Base-by-base conservation (phyloP, 2,113 vertebrate genomes). In the Halcyon senegalensis region DNA sequence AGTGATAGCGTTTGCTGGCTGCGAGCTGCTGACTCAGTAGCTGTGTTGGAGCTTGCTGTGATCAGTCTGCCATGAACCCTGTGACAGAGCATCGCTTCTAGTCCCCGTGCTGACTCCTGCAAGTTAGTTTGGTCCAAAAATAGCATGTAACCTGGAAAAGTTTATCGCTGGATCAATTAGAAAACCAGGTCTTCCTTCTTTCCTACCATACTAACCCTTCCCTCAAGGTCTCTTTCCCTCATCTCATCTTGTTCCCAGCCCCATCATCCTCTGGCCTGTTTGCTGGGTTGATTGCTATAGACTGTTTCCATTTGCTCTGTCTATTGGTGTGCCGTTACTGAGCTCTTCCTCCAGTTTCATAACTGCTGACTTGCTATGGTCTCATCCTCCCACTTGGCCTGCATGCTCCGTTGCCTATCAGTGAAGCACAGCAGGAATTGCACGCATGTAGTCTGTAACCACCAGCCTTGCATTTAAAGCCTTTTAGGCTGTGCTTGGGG, bases 131-230 rank as follows among this genome's bases (percentile, higher is more conserved):
- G 25, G 41, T 95, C 79, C 90, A 88, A 91, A 90, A 96, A 37
- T 83, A 90, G 56, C 13, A 62, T 67, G n/a, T 92, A 76, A 88
- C 62, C 82, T 90, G 89, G 78, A 93, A 87, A 97, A 77, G 31
- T 11, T 95, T 92, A 62, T 91, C 3, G 1, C 31, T 90, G 28
- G 87, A 90, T 94, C 63, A 56, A 9, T 55, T 89, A 50, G 46
- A 95, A 97, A 92, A 68, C 8, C 46, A 83, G 53, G 4, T 59
- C 41, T 91, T 59, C 18, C 51, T 44, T 67, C 58, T 69, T n/a
- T 53, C 67, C 64, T 70, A 27, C 25, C 30, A 24, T n/a, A 24
- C 8, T 62, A 37, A 59, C 23, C 12, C 25, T 70, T 41, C 5
- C 16, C 17, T 69, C 2, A 5, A 73, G 25, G 20, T 91, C 15